Percentiles rank a stretch among this genome's conserved stretches.
phyloP scores from a whole-genome alignment of 2,797 vertebrate species.

The Oceanodroma leucorhoa region DNA sequence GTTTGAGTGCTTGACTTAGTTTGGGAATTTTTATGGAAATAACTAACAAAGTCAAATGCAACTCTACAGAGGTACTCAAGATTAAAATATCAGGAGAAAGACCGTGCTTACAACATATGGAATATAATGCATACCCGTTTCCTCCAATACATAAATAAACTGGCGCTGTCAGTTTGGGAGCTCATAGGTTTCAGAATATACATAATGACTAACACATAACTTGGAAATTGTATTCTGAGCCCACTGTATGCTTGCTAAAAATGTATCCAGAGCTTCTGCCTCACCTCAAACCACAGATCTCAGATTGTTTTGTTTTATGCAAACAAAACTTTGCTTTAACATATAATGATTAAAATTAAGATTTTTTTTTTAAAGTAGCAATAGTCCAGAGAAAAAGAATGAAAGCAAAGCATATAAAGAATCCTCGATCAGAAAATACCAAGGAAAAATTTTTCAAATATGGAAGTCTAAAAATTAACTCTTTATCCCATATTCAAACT shows the following conservation, averaged over 20 bases:
- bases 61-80: background rate
- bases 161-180: background rate
- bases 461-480: background rate
- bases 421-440: background rate
- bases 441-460: background rate
- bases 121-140: background rate
- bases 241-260: background rate
- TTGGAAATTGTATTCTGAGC: background rate
- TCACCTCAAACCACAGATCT: background rate
- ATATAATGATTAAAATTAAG: background rate
- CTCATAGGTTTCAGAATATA: background rate
- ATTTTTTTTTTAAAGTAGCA: background rate
- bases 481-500: background rate
- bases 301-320: background rate
- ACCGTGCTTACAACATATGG: rapidly evolving
- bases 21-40: background rate
- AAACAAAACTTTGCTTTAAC: background rate
- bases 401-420: background rate
- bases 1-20: background rate
- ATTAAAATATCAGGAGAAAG: background rate
- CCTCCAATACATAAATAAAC: background rate
- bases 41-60: background rate
- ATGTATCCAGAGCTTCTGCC: background rate
- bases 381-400: background rate
- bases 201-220: background rate